These are phyloP conservation scores for Caenorhabditis angaria DNA, from an alignment of 2,888 invertebrate genomes.

Conservation along the genomic window DNA sequence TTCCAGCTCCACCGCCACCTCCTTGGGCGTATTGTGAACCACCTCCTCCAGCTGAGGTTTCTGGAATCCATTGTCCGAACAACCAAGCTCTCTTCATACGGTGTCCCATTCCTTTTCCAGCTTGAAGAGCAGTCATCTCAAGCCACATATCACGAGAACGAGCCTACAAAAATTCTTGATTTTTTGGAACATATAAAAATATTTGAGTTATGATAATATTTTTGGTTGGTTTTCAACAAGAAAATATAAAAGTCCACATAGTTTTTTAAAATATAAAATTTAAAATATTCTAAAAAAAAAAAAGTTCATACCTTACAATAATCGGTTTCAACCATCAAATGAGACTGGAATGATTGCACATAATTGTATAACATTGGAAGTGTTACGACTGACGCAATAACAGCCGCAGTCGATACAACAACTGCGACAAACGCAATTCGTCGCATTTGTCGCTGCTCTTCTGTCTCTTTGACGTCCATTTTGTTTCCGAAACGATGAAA, in stretches of 20 bases:
- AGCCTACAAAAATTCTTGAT: constrained; percentile 41
- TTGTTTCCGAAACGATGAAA: constrained; percentile 18
- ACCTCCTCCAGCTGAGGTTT: constrained; percentile 61
- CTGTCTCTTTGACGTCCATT: constrained; percentile 60
- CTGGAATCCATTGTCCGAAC: constrained; percentile 66
- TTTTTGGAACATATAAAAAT: constrained; percentile 5
- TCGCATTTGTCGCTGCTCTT: constrained; percentile 64
- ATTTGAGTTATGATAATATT: background rate
- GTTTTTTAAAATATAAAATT: background rate
- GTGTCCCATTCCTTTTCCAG: constrained; percentile 60
- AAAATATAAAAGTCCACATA: background rate
- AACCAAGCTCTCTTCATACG: constrained; percentile 65
- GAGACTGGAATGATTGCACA: constrained; percentile 64
- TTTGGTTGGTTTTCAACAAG: too few species aligned
- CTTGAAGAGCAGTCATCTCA: constrained; percentile 67
- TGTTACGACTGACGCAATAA: constrained; percentile 64
- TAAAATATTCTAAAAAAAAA: background rate
- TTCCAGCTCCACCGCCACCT: constrained; percentile 35
- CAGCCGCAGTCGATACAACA: constrained; percentile 63
- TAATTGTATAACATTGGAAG: constrained; percentile 68
- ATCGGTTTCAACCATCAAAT: constrained; percentile 67
- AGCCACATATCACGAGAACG: constrained; percentile 67
- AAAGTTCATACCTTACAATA: constrained; percentile 58
- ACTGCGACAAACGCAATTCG: constrained; percentile 65
- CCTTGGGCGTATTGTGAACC: constrained; percentile 19